These are phyloP conservation scores for Drosophila greeni DNA, from an alignment of 2,888 invertebrate genomes.

Conservation along the genomic window DNA sequence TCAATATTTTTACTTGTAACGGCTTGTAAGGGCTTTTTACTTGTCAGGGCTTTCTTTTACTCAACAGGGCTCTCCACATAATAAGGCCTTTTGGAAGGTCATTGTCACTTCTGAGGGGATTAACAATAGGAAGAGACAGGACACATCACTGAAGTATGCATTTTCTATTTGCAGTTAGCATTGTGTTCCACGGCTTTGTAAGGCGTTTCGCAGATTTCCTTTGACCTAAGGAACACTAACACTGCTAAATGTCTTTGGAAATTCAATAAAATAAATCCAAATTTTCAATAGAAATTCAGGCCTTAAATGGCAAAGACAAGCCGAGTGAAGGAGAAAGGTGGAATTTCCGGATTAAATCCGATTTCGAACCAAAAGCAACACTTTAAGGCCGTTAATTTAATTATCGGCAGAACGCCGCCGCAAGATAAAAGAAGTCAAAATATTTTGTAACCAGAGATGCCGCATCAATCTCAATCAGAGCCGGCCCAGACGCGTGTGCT, in stretches of 20 bases:
- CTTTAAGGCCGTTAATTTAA: constrained; percentile 63
- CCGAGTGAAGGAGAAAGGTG: background rate
- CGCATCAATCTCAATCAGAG: constrained; percentile 53
- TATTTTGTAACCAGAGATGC: constrained; percentile 74
- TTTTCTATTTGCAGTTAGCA: constrained; percentile 4
- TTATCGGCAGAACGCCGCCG: constrained; percentile 42
- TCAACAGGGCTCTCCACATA: background rate
- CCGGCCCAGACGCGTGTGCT: constrained; percentile 54
- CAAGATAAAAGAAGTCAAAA: constrained; percentile 71
- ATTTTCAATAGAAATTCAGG: constrained; percentile 49
- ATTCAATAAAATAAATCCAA: constrained; percentile 50
- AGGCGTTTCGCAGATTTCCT: constrained; percentile 36
- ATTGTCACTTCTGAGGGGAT: constrained; percentile 2
- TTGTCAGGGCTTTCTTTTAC: background rate
- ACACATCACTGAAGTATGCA: background rate
- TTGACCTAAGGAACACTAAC: constrained; percentile 16
- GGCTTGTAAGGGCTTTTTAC: background rate
- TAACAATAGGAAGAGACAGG: constrained; percentile 12
- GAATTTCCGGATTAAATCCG: constrained; percentile 12
- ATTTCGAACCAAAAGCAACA: constrained; percentile 20
- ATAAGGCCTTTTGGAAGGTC: background rate
- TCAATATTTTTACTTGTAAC: too few relatives aligned
- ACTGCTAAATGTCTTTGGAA: constrained; percentile 22
- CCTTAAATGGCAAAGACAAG: background rate
- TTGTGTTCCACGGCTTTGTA: constrained; percentile 37